Evolutionary conservation across 2,113 vertebrate genomes (phyloP).

Genomic region (Callorhinus ursinus): DNA sequence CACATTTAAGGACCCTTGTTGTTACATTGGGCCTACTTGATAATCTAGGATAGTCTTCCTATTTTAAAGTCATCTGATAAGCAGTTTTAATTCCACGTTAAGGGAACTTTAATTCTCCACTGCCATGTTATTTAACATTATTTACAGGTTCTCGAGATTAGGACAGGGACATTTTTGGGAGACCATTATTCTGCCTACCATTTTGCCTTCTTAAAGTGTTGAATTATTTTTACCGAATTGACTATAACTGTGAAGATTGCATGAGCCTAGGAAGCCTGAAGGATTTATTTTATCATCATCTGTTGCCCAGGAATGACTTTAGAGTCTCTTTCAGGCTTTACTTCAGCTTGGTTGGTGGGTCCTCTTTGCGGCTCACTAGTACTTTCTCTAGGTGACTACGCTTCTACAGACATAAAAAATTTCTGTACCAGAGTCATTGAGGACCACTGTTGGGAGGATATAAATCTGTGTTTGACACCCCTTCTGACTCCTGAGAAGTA

Average conservation of each 20-base stretch:
- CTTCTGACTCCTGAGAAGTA: not conserved
- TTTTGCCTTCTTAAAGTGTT: not conserved
- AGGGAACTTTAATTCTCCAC: not conserved
- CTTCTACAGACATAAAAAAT: not conserved
- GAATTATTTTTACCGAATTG: not conserved
- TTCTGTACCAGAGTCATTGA: not conserved
- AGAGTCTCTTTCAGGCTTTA: not conserved
- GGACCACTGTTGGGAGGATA: not conserved
- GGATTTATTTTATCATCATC: not conserved
- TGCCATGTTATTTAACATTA: not conserved
- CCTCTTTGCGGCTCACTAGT: not conserved
- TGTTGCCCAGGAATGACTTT: not conserved
- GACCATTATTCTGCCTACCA: not conserved
- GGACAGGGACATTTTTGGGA: not conserved
- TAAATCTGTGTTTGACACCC: not conserved
- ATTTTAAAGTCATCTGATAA: slow-evolving; percentile 16
- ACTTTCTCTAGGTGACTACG: not conserved
- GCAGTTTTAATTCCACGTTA: not conserved
- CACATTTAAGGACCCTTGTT: slow-evolving; percentile 14
- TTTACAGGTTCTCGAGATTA: not conserved
- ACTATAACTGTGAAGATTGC: not conserved
- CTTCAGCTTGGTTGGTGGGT: not conserved
- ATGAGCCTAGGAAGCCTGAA: not conserved
- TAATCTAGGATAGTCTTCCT: not conserved
- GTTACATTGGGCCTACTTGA: not conserved